Base-by-base conservation (phyloP, 2,113 vertebrate genomes). In the Barbus barbus region DNA sequence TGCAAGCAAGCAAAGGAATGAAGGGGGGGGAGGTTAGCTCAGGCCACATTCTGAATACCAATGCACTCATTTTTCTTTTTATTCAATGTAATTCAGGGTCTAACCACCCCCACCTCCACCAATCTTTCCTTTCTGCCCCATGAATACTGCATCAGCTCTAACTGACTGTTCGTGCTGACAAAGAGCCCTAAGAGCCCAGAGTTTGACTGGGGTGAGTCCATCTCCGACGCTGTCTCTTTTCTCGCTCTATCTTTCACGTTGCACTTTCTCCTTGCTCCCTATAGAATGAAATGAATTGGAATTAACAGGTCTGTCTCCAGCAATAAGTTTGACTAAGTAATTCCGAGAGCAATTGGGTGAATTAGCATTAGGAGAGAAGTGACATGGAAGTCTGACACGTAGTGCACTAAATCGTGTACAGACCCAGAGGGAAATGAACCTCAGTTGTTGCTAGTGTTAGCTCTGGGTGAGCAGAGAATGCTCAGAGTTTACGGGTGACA, bases 371-470 rank as follows among this genome's bases (percentile, higher is more conserved):
- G 90, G 87, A 88, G 87, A 84, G 89, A 86, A 90, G 91, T 93
- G 93, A 93, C 92, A 91, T 90, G 93, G 93, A 94, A 93, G 89
- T 88, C 90, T 90, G 92, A 94, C 93, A 93, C 82, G 83, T 60
- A 90, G 87, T 76, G 75, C 85, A 82, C 87, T 92, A 90, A 93
- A 94, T 94, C 93, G 91, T 91, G 90, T 89, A 87, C 80, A 58
- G 84, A 83, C 82, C 87, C 78, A 87, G 81, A 86, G 83, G 78
- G 89, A 78, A 28, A 86, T 58, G 38, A 61, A 81, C 56, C 48
- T 51, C 31, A 79, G 84, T 87, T 83, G 74, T 76, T 81, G 76
- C 56, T 69, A 44, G 56, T 5, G 44, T 85, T 56, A 71, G 81
- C 69, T 61, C 69, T 77, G 65, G 82, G 44, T 85, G 81, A 65